Evolutionary conservation across 1,140 invertebrate species (phyloP), one percentile per base, ranked within the genome.

Genomic region (Macrocentrus cingulum): DNA sequence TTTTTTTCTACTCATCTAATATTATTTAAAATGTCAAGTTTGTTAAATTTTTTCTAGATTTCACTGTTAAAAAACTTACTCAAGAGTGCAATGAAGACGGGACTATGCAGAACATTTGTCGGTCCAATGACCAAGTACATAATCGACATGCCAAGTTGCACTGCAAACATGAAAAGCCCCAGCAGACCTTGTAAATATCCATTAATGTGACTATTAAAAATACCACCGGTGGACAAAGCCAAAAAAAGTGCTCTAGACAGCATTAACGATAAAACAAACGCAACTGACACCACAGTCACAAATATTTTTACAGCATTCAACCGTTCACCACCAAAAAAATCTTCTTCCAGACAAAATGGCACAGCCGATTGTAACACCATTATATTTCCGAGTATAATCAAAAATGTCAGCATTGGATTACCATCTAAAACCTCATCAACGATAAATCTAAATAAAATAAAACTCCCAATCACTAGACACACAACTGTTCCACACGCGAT

Each of bases 131-230:
- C 20, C 52, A 77, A 66, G 66, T 78, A 75, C 74, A 80, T 75
- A 1, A 71, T 70, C 8, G 76, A 77, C 37, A 85, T 68, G 0
- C 77, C 80, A 0, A 83, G 41, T 59, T 85, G 82, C 1, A 86
- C 83, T 19, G 72, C 72, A 13, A 71, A 71, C 66, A 85, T 81
- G 67, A 87, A 87, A 61, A 85, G 80, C 20, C 82, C 70, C 63
- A 85, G 70, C 1, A 83, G 44, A 5, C 79, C 71, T 54, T 86
- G 84, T 3, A 87, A 71, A 29, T 85, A 79, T 3, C 84, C 83
- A 45, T 85, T 87, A 2, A 87, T 79, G 65, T 87, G 85, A 15
- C 80, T 81, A n/a, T 83, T 81, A 41, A 85, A 80, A 0, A 83
- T 80, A 1, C 82, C 82, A 2, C 77, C 78, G 15, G 76, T 82